phyloP scores from a whole-genome alignment of 2,113 vertebrate species.

The Dolichotis patagonum region DNA sequence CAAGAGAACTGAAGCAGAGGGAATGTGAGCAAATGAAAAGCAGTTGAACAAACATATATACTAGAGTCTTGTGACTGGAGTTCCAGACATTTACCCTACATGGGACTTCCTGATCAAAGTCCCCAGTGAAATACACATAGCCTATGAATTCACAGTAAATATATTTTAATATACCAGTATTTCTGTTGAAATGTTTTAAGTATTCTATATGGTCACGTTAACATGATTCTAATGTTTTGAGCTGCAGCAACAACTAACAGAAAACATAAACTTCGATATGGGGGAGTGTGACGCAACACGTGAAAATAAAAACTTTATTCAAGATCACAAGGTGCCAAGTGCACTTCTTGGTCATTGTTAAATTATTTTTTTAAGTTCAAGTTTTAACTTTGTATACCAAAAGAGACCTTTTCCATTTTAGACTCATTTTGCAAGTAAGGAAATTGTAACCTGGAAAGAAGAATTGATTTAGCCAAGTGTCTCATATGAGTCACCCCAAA shows the following conservation, averaged over 20 bases:
- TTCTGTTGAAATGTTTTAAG: background rate
- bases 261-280: background rate
- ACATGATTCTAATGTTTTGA: background rate
- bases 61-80: background rate
- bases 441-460: background rate
- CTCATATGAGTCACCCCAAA: background rate
- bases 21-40: background rate
- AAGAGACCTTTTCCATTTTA: background rate
- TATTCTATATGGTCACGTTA: background rate
- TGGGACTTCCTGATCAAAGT: background rate
- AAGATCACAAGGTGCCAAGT: background rate
- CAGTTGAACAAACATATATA: background rate
- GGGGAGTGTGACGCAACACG: background rate
- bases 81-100: background rate
- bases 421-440: background rate
- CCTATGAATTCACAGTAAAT: background rate
- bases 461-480: background rate
- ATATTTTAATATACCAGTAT: background rate
- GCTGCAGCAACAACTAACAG: background rate
- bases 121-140: background rate
- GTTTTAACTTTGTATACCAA: background rate
- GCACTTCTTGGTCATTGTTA: background rate
- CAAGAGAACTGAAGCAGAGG: background rate
- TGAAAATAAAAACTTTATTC: constrained; percentile 7
- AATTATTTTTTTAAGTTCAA: background rate